phyloP scores from a whole-genome alignment of 2,113 vertebrate species.

The Cebus imitator region DNA sequence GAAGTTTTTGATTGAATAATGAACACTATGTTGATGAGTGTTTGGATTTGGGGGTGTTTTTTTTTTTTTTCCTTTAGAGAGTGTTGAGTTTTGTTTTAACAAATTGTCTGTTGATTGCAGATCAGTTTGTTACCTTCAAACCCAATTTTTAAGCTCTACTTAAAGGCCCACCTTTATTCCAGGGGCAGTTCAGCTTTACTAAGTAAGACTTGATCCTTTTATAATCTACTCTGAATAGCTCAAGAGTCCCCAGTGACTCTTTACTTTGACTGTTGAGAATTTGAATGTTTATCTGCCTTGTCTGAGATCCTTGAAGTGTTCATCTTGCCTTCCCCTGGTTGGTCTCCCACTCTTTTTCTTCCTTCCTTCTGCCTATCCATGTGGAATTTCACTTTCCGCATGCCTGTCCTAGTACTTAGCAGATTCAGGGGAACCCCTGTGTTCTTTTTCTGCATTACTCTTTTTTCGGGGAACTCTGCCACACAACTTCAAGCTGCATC shows the following conservation, averaged over 20 bases:
- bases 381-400: background rate
- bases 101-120: background rate
- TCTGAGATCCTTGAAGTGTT: background rate
- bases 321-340: background rate
- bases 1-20: constrained; percentile 53
- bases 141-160: background rate
- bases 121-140: background rate
- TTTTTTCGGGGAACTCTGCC: background rate
- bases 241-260: background rate
- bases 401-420: background rate
- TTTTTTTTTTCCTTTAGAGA: background rate
- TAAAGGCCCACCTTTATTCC: background rate
- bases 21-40: background rate
- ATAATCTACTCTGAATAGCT: background rate
- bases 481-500: background rate
- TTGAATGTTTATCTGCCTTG: background rate
- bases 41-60: background rate
- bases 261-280: background rate
- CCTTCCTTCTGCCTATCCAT: background rate
- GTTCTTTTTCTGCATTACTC: background rate
- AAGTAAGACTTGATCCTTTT: background rate
- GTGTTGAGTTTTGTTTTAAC: constrained; percentile 26
- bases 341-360: background rate
- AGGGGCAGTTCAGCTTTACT: background rate
- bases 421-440: background rate